A percentile compares a stretch with the other conserved stretches of the same genome.
These are phyloP conservation scores for Acleris literana DNA, from an alignment of 2,888 invertebrate genomes.

Conservation along the genomic window DNA sequence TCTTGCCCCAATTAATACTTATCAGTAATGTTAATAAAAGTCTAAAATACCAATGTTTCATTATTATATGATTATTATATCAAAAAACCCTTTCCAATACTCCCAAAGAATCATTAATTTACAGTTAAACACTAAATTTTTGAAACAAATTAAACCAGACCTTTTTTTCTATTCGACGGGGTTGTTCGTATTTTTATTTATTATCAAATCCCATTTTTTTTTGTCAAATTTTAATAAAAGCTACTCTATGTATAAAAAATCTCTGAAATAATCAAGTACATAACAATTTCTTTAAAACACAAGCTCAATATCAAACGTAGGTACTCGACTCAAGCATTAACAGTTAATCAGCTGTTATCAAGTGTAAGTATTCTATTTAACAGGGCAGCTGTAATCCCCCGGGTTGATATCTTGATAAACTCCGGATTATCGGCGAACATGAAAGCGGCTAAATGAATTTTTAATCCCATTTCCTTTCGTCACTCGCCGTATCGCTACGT, in stretches of 20 bases:
- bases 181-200: too few species aligned
- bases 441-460: slow-evolving; percentile 80
- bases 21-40: too few species aligned
- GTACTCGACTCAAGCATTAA: slow-evolving; percentile 49
- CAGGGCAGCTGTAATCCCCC: slow-evolving; percentile 76
- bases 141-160: too few species aligned
- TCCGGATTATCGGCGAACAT: slow-evolving; percentile 81
- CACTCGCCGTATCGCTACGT: slow-evolving; percentile 66
- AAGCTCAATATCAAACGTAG: slow-evolving; percentile 24
- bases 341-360: slow-evolving; percentile 75
- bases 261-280: background rate
- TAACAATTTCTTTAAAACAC: slow-evolving; percentile 21
- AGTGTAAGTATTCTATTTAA: slow-evolving; percentile 70
- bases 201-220: too few species aligned
- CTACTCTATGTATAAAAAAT: background rate
- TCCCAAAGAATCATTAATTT: too few species aligned
- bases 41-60: too few species aligned
- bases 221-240: background rate
- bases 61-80: too few species aligned
- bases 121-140: too few species aligned
- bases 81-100: too few species aligned
- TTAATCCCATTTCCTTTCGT: slow-evolving; percentile 77
- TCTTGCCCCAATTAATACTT: too few species aligned
- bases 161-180: too few species aligned
- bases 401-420: slow-evolving; percentile 81